These are phyloP conservation scores for Mesopsocus fuscifrons DNA, from an alignment of 2,888 invertebrate genomes.

Conservation along the genomic window DNA sequence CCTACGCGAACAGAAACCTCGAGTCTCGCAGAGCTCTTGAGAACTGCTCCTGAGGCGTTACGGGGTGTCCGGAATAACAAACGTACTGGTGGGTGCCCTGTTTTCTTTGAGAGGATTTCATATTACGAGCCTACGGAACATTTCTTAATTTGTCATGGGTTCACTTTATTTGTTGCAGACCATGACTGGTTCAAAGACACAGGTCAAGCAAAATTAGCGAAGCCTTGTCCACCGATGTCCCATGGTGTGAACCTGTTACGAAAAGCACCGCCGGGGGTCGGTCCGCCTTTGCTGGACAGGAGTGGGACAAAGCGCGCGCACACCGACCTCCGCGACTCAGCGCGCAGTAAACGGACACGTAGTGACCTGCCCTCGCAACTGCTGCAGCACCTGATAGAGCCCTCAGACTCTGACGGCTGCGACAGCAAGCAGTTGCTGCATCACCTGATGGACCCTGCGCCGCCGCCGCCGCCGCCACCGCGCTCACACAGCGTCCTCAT, in stretches of 20 bases:
- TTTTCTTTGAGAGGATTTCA: no score
- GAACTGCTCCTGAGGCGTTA: neutral
- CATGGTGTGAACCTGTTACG: neutral
- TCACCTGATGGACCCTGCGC: no score
- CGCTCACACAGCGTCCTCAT: constrained; percentile 68
- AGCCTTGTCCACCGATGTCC: neutral
- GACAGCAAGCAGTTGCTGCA: no score
- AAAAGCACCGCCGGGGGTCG: neutral
- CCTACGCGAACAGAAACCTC: neutral
- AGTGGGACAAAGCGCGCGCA: neutral
- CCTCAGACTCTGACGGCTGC: no score
- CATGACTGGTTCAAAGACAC: neutral
- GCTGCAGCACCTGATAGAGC: neutral
- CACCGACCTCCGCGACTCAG: neutral
- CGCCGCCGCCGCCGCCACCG: constrained; percentile 24
- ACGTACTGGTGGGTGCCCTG: constrained; percentile 21
- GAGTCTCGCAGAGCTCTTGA: neutral
- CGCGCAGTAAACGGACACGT: neutral
- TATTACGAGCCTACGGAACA: no score
- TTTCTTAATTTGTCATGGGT: no score
- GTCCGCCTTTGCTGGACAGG: neutral
- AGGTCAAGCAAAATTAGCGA: neutral
- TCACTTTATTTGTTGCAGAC: neutral
- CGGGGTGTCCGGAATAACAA: constrained; percentile 29
- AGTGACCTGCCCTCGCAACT: neutral